A percentile compares a stretch with the other conserved stretches of the same genome.
Evolutionary conservation across 2,113 vertebrate genomes (phyloP).

Genomic region (Xiphorhynchus elegans): DNA sequence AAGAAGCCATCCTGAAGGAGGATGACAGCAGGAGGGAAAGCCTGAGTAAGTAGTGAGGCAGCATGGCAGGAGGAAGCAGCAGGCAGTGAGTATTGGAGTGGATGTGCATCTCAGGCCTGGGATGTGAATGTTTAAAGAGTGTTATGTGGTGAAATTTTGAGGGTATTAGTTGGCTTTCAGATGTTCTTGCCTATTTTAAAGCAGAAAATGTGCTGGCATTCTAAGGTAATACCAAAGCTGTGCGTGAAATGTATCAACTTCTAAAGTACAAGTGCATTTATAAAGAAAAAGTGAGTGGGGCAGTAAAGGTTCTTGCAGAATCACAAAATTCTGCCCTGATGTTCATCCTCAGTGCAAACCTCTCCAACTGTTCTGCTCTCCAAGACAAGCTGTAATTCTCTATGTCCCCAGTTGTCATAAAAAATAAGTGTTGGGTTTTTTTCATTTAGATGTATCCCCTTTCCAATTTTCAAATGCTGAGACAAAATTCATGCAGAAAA

Average conservation of each 20-base stretch:
- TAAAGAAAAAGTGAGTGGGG: rapidly evolving
- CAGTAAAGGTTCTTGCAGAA: background rate
- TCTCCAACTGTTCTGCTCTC: background rate
- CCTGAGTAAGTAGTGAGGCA: conserved; percentile 81
- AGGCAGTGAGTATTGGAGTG: background rate
- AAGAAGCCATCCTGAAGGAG: conserved; percentile 82
- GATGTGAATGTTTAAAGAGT: background rate
- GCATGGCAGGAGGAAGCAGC: background rate
- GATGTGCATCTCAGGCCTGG: rapidly evolving
- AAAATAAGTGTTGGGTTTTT: background rate
- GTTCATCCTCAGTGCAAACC: background rate
- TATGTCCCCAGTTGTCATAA: background rate
- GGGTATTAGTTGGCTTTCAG: background rate
- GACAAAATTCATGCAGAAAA: background rate
- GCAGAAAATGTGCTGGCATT: background rate
- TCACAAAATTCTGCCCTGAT: background rate
- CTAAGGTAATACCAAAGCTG: background rate
- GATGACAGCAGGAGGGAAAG: conserved; percentile 89
- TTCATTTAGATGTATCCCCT: background rate
- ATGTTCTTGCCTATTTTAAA: background rate
- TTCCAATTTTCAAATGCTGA: background rate
- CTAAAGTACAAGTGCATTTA: background rate
- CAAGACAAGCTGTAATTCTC: background rate
- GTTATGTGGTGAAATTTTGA: background rate
- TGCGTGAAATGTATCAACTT: background rate